Conservation (phyloP, 2,113 vertebrate species). For the Tor tambroides region DNA sequence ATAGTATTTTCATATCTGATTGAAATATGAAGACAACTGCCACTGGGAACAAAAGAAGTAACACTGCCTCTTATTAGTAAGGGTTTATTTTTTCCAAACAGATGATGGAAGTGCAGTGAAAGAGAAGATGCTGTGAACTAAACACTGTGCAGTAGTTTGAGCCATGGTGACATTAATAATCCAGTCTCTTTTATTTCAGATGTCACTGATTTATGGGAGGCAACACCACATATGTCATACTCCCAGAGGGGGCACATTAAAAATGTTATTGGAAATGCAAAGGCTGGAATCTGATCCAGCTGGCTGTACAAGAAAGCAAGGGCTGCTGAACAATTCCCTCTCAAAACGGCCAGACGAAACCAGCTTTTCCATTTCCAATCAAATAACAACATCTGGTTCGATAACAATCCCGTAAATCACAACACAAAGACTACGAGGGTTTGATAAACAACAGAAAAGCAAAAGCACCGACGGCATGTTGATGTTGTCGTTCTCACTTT, state of each 20-base stretch:
- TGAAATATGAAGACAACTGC: not conserved
- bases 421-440: not conserved
- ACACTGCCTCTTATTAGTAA: no score
- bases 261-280: slow-evolving; percentile 1
- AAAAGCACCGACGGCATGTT: slow-evolving; percentile 4
- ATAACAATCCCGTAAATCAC: not conserved
- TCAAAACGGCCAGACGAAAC: not conserved
- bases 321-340: not conserved
- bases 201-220: not conserved
- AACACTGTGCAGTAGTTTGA: not conserved
- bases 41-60: not conserved
- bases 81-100: not conserved
- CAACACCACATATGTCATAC: slow-evolving; percentile 23
- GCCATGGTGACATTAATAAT: not conserved
- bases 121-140: not conserved
- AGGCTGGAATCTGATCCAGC: not conserved
- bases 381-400: not conserved
- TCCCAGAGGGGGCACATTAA: slow-evolving; percentile 13
- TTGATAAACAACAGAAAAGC: not conserved
- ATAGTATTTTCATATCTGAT: not conserved
- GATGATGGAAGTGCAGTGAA: not conserved
- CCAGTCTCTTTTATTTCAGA: not conserved
- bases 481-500: not conserved
- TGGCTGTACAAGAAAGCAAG: slow-evolving; percentile 8
- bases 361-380: not conserved